Evolutionary conservation across 2,113 vertebrate species (phyloP).

Genomic region (Dendrocopos noguchii): DNA sequence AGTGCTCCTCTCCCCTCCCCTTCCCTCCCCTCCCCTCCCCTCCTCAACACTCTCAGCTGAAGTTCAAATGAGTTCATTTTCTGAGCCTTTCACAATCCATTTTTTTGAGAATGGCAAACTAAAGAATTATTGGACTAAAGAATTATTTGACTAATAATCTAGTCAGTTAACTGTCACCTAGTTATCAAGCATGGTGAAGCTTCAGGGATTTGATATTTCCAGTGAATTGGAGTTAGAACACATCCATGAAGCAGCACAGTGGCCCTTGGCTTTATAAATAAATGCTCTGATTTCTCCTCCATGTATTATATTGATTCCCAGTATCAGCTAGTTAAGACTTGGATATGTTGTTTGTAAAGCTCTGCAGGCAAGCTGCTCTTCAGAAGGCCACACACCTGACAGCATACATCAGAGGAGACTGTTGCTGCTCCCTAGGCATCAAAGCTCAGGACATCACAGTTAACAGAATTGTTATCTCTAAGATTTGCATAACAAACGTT

Average conservation of each 20-base stretch:
- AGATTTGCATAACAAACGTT: background rate
- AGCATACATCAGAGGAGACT: background rate
- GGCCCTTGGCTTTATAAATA: background rate
- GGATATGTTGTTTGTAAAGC: background rate
- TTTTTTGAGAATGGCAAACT: background rate
- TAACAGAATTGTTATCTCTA: background rate
- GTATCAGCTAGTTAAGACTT: background rate
- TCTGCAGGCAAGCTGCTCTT: background rate
- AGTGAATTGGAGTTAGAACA: background rate
- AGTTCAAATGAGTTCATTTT: slow-evolving; percentile 28
- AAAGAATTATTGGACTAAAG: background rate
- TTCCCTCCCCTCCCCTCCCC: too few species aligned
- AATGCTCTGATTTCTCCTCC: background rate
- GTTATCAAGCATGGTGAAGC: background rate
- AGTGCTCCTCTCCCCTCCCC: background rate
- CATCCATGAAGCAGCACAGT: background rate
- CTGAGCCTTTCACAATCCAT: background rate
- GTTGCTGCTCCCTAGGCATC: background rate
- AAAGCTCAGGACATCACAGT: background rate
- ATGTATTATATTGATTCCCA: background rate
- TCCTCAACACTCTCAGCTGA: slow-evolving; percentile 1
- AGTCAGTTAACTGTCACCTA: background rate
- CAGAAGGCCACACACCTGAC: background rate
- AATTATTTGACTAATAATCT: background rate
- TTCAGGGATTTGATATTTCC: background rate